Conservation (phyloP, 2,797 vertebrate genomes). For the Serranus cabrilla region DNA sequence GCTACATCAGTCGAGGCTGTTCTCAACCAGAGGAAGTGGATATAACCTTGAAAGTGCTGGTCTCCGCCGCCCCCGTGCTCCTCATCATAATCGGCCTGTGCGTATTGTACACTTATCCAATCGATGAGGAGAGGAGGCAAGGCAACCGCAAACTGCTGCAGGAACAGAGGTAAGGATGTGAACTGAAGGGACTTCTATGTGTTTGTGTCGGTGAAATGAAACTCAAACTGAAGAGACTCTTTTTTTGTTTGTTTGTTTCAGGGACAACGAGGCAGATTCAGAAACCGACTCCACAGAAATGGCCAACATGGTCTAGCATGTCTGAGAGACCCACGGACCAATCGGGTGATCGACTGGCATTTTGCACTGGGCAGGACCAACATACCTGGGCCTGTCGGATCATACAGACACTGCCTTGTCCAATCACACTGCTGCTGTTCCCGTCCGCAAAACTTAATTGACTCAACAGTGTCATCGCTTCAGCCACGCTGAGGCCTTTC, state of each 20-base stretch:
- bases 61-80: conserved; percentile 89
- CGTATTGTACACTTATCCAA: conserved; percentile 94
- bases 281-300: conserved; percentile 91
- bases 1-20: conserved; percentile 92
- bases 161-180: conserved; percentile 87
- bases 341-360: conserved; percentile 32
- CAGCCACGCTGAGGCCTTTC: conserved; percentile 40
- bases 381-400: conserved; percentile 48
- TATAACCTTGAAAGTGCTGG: conserved; percentile 92
- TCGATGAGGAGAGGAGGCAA: conserved; percentile 89
- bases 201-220: neutral
- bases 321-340: conserved; percentile 36
- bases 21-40: conserved; percentile 89
- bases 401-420: conserved; percentile 53
- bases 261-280: conserved; percentile 86
- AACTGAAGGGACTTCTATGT: neutral
- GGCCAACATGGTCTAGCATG: conserved; percentile 78
- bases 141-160: conserved; percentile 93
- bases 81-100: conserved; percentile 92
- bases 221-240: neutral
- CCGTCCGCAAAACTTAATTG: conserved; percentile 21
- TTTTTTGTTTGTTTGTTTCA: conserved; percentile 52
- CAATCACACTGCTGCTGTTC: conserved; percentile 52
- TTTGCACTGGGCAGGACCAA: conserved; percentile 76
- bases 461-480: conserved; percentile 22